phyloP scores from a whole-genome alignment of 2,797 vertebrate species.

The Megaceryle alcyon region DNA sequence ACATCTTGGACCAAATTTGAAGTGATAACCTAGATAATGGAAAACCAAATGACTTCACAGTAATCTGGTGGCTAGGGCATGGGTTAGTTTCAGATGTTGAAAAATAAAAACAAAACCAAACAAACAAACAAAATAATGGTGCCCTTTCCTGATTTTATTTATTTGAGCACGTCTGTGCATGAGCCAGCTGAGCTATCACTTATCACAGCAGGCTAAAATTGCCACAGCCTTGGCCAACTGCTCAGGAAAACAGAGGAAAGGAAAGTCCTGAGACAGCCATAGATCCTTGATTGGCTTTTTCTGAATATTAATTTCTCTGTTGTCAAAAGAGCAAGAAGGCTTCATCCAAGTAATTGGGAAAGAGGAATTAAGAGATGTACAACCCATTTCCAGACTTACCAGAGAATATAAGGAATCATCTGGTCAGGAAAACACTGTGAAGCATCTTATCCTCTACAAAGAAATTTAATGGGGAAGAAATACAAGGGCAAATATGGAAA shows the following conservation, averaged over 20 bases:
- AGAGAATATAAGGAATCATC: background rate
- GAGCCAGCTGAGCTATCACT: background rate
- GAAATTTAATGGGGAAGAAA: background rate
- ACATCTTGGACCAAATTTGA: background rate
- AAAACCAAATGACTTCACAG: slow-evolving; percentile 2
- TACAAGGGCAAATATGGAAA: background rate
- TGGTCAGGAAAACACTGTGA: background rate
- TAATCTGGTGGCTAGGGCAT: background rate
- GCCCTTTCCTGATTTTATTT: slow-evolving; percentile 21
- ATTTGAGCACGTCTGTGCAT: background rate
- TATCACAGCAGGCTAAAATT: slow-evolving; percentile 18
- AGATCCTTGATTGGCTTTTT: background rate
- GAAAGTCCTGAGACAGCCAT: background rate
- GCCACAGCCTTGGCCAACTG: background rate
- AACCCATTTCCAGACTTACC: background rate
- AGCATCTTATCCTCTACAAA: background rate
- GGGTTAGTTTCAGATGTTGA: background rate
- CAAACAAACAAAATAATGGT: background rate
- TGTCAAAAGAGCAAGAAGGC: background rate
- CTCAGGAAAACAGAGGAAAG: background rate
- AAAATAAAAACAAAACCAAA: too few relatives aligned
- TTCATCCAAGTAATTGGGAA: background rate
- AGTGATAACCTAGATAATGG: background rate
- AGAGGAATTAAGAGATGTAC: background rate
- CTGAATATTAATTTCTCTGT: background rate